Percentiles rank a stretch among this genome's conserved stretches.
These are phyloP conservation scores for Calyptomena viridis DNA, from an alignment of 2,113 vertebrate species.

Conservation along the genomic window DNA sequence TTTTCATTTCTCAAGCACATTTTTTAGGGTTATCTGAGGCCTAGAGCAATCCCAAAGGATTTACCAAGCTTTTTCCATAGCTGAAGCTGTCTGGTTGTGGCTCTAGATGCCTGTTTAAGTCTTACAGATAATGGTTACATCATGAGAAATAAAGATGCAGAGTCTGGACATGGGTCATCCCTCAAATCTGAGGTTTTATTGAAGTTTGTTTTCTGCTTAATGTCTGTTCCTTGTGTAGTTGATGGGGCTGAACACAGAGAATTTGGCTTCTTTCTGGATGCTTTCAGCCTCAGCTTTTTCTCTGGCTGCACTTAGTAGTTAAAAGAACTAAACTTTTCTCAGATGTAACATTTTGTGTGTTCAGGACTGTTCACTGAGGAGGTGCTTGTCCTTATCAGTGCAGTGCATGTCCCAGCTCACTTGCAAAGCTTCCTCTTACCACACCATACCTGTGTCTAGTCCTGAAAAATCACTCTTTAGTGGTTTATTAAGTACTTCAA, in stretches of 20 bases:
- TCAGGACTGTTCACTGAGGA: neutral
- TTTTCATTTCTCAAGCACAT: neutral
- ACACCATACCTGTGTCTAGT: neutral
- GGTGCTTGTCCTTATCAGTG: neutral
- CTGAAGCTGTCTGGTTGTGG: neutral
- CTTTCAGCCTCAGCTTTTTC: neutral
- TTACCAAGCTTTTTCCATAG: neutral
- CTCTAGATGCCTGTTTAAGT: neutral
- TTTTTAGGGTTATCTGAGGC: neutral
- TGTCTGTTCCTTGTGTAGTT: neutral
- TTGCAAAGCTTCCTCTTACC: neutral
- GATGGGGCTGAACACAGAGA: neutral
- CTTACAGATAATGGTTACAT: neutral
- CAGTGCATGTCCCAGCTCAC: conserved; percentile 21
- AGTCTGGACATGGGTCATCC: neutral
- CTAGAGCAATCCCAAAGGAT: neutral
- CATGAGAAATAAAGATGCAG: neutral
- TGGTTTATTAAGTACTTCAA: neutral
- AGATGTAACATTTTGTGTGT: neutral
- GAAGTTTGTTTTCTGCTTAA: neutral
- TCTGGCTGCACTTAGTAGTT: neutral
- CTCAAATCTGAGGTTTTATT: neutral
- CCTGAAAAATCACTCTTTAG: neutral
- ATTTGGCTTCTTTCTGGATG: neutral
- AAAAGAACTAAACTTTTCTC: neutral